Evolutionary conservation across 2,888 invertebrate species (phyloP), one percentile per base, ranked within the genome.

Genomic region (Drosophila mettleri): DNA sequence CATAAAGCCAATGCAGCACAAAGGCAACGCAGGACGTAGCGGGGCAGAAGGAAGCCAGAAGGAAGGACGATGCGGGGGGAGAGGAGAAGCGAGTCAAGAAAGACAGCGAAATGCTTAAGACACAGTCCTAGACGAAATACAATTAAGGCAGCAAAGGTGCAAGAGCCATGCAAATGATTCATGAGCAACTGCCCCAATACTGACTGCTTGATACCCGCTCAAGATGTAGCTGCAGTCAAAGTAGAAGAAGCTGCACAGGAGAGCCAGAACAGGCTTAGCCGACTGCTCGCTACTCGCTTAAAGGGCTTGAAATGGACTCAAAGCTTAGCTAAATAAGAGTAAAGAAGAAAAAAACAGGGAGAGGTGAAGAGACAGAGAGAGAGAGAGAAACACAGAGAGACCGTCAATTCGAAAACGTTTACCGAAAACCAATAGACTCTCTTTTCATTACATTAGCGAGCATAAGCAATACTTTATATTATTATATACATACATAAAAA

Each of bases 41-140:
- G 6, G 46, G 16, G n/a, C 7, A n/a, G 18, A 36, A 7, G 45
- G 16, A 7, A n/a, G n/a, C n/a, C n/a, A n/a, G n/a, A n/a, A n/a
- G n/a, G 12, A 0, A 10, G 24, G 6, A 3, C 5, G 24, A 1
- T 9, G 14, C 5, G 0, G 10, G 1, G n/a, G 31, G 9, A n/a
- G 9, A 29, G 27, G 6, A 12, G 16, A 12, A 12, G 12, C 16
- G 16, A 16, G 22, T 14, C 22, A n/a, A 1, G 24, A n/a, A 24
- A 24, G 24, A 9, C n/a, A n/a, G 16, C 27, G 16, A 6, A 3
- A 16, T 45, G 45, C 45, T 10, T 7, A 29, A 10, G 27, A 33
- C 24, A 33, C 24, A 45, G 33, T 57, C 38, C 46, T 33, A 71
- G 57, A 72, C 77, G 77, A 63, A 77, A 76, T 36, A 59, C 78